Evolutionary conservation across 2,113 vertebrate species (phyloP), one percentile per base, ranked within the genome.

Genomic region (Cryptomyrus ogoouensis): DNA sequence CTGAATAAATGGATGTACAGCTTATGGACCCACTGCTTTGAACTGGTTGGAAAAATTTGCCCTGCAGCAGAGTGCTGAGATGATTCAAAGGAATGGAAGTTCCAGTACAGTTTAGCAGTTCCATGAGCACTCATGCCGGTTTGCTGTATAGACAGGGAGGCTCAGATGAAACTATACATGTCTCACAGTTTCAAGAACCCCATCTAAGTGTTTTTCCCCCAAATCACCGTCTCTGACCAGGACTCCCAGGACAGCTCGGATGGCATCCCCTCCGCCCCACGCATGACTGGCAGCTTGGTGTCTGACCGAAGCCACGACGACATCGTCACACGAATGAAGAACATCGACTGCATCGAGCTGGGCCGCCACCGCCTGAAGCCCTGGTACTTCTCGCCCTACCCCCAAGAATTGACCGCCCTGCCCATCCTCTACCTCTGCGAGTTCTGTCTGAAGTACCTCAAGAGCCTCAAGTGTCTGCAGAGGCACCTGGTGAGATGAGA

Each of bases 341-440:
- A 99, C 94, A 98, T 99, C 0, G 97, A 98, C 94, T 98, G 98
- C 88, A 99, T 99, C 17, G 98, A 98, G 94, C 94, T 99, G 21
- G 98, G 98, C 66, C 96, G 98, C 0, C 98, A 98, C 92, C 94
- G 98, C 91, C 95, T 99, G 89, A 99, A 99, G 94, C 98, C 98
- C 19, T 99, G 98, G 98, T 99, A 99, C 96, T 99, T 99, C 93
- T 98, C 97, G 0, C 98, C 98, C 0, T 98, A 98, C 94, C 98
- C 98, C 0, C 98, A 98, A 93, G 98, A 99, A 91, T 96, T 99
- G 58, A 98, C 98, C 49, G 88, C 97, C 0, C 83, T 99, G 90
- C 98, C 98, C 1, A 97, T 99, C 90, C 97, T 99, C 94, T 99
- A 98, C 94, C 96, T 99, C 94, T 99, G 98, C 93, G 98, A 99